Base-by-base conservation (phyloP, 2,113 vertebrate genomes). In the Ophthalmolycus amberensis region DNA sequence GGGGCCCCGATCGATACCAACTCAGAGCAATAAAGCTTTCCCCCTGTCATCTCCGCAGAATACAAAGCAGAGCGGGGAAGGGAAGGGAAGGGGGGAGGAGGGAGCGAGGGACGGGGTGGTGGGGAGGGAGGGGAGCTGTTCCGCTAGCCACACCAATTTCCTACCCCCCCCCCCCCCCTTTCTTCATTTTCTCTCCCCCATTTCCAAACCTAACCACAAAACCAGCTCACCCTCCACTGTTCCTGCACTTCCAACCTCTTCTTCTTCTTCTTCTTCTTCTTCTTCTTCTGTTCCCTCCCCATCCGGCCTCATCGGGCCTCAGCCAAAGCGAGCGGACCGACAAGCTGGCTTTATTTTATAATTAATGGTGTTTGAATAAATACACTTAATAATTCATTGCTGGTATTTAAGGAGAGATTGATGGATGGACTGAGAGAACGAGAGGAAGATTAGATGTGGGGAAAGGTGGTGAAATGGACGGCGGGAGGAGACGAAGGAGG, bases 11-110 rank as follows among this genome's bases (percentile, higher is more conserved):
- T 96, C 95, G 95, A 96, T 96, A 96, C 95, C 80, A 94, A 96
- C 95, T 96, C 95, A 86, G 94, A 96, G 95, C 95, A 95, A 96
- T 95, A 96, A 96, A 96, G 95, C 95, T 95, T 95, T 95, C 94
- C 94, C 95, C 90, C 92, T 93, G 92, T 93, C 92, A 93, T 93
- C 91, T 91, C 92, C 84, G 79, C 90, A 88, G 93, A 94, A 93
- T 94, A 94, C 93, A 93, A 94, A 93, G 92, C 92, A 92, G 92
- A 91, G 88, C 38, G 68, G 86, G 91, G 90, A 79, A 82, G 84
- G 91, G 90, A 79, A 82, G 84, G 83, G 68, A 77, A 69, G 85
- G 84, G 65, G 44, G 86, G 70, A 71, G 83, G 82, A 71, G 83
- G 82, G 79, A 52, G 85, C 9, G 70, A 66, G 46, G 82, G 85